Base-by-base conservation (phyloP, 2,888 invertebrate genomes). In the Aproaerema taeniolella region DNA sequence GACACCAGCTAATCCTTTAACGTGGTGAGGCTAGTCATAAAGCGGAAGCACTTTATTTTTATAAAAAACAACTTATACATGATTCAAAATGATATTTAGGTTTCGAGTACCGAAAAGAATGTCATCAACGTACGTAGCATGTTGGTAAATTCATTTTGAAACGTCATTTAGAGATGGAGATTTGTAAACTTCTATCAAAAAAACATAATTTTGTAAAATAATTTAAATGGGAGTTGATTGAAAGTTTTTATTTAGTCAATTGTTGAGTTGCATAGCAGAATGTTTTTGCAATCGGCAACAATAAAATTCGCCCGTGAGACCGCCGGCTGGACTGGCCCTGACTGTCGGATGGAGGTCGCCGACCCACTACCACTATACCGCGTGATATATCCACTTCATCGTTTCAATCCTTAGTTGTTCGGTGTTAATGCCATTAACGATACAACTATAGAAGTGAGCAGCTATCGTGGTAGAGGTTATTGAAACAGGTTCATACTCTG, bases 311-410 rank as follows among this genome's bases (percentile, higher is more conserved):
- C 53, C 58, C 61, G 68, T 67, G 71, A 67, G 71, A 75, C 66
- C 54, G 62, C 52, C 61, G 58, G 58, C 58, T 62, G 60, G 71
- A 73, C 68, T 77, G 78, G 66, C 74, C 70, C 49, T 73, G 71
- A 75, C 63, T 58, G 46, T 51, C 54, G 55, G 63, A 67, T 66
- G 61, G 75, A 82, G 80, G 82, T 73, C 77, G 55, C 42, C 53
- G 44, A 53, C 47, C 59, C 54, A 41, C 47, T 58, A 61, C 56
- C 56, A 62, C n/a, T n/a, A n/a, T n/a, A n/a, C n/a, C n/a, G n/a
- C n/a, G n/a, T 48, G 49, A 54, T 45, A 54, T 43, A 43, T 38
- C 28, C 4, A 45, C 14, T 31, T 12, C 15, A 32, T 31, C 28
- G 33, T 13, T 38, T 38, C 20, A 20, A 20, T n/a, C n/a, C n/a